These are phyloP conservation scores for Drosophila antonietae DNA, from an alignment of 2,888 invertebrate species.

Conservation along the genomic window DNA sequence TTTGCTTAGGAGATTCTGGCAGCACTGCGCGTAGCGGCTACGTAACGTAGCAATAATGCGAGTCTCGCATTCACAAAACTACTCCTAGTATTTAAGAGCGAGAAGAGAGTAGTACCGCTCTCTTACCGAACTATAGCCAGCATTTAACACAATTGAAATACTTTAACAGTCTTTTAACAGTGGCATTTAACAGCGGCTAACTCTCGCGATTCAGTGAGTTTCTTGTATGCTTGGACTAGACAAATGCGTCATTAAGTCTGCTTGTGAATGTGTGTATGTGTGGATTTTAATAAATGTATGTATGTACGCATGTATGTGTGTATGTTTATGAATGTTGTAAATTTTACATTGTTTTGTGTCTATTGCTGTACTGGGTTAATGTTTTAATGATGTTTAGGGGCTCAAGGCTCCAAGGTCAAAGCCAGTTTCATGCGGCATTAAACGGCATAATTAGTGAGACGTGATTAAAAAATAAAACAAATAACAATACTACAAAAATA, in stretches of 20 bases:
- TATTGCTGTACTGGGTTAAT: slow-evolving; percentile 18
- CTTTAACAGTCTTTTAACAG: no score
- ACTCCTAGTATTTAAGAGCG: no score
- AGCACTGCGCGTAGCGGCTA: no score
- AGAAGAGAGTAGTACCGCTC: no score
- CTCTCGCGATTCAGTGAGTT: no score
- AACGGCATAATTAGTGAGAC: slow-evolving; percentile 58
- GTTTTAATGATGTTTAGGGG: slow-evolving; percentile 38
- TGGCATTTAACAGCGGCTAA: no score
- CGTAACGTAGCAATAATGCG: no score
- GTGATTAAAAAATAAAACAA: slow-evolving; percentile 18
- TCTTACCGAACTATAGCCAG: no score
- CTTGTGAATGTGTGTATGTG: neutral
- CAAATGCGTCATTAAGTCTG: neutral
- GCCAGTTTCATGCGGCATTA: slow-evolving; percentile 62
- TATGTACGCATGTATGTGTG: neutral
- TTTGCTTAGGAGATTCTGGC: no score
- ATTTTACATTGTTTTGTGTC: slow-evolving; percentile 14
- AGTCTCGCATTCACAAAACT: no score
- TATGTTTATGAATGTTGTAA: slow-evolving; percentile 10
- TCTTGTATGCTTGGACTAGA: neutral
- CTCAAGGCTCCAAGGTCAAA: slow-evolving; percentile 58
- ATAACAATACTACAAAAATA: slow-evolving; percentile 8
- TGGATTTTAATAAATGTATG: neutral
- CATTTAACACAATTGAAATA: no score